phyloP scores from a whole-genome alignment of 2,113 vertebrate species.

The Coryphaenoides rupestris region DNA sequence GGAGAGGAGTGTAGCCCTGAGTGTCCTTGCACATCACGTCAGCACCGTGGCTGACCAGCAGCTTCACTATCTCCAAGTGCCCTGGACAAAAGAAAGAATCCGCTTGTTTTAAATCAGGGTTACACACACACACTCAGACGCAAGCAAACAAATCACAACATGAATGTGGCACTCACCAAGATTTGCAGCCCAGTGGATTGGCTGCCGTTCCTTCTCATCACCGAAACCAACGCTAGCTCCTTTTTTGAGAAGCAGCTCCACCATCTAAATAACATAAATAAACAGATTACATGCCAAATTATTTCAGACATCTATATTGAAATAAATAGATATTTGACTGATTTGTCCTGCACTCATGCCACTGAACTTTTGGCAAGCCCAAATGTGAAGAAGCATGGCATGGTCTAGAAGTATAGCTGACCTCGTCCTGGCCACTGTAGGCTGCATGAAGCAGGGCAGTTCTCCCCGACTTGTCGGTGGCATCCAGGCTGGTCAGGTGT shows the following conservation, averaged over 20 bases:
- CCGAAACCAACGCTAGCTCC: constrained; percentile 83
- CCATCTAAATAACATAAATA: constrained; percentile 73
- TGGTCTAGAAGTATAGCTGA: constrained; percentile 31
- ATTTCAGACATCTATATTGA: too few relatives aligned
- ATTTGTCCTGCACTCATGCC: too few relatives aligned
- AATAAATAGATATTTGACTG: too few relatives aligned
- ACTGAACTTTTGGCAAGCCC: too few relatives aligned
- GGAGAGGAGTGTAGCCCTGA: constrained; percentile 88
- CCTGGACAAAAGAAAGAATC: constrained; percentile 72
- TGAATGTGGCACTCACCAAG: constrained; percentile 72
- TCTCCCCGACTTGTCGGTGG: constrained; percentile 83
- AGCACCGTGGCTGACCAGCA: constrained; percentile 82
- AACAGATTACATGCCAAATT: neutral
- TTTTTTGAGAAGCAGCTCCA: constrained; percentile 87
- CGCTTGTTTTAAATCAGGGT: neutral
- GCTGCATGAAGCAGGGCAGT: constrained; percentile 92
- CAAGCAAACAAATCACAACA: too few relatives aligned
- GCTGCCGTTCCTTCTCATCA: constrained; percentile 90
- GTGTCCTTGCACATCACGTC: constrained; percentile 88
- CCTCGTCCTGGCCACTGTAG: constrained; percentile 87
- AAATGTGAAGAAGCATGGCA: too few relatives aligned
- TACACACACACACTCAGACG: neutral
- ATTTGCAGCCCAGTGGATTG: constrained; percentile 92
- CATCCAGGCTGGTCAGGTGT: constrained; percentile 83
- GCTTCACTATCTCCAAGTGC: constrained; percentile 90